Evolutionary conservation across 2,888 invertebrate species (phyloP), one percentile per base, ranked within the genome.

Genomic region (Drosophila suboccidentalis): DNA sequence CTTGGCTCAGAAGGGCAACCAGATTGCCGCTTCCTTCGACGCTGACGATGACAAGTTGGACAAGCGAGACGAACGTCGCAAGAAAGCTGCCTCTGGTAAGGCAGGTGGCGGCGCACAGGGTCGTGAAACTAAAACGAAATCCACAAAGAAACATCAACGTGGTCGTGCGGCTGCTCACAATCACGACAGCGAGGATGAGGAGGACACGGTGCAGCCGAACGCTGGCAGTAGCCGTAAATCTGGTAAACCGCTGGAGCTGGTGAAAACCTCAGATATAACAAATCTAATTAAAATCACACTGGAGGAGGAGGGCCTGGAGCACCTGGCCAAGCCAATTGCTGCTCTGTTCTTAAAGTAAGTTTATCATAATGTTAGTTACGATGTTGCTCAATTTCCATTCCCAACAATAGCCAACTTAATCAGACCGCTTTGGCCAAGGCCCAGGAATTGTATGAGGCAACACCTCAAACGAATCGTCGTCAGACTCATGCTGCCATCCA

Each of bases 51-150:
- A 91, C 41, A 91, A 92, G 38, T 93, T 94, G 43, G 97, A 97
- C 84, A 95, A 96, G 87, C 95, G 97, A 71, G 98, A 98, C 61
- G 98, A 98, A 86, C 94, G 98, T 11, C 94, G 97, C 66, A 97
- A 97, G 90, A 98, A 97, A 91, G 98, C 98, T 2, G 93, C 96
- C 5, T 95, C 95, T 29, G 97, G 97, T 1, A 98, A 98, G 94
- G 95, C 95, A 53, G 98, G 98, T 13, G 98, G 98, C 15, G 98
- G 98, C 1, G 95, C 96, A 11, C 98, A 98, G 92, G 98, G 98
- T 0, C 94, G 98, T 41, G 98, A 99, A 94, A 98, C 98, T 0
- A 98, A 98, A 94, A 98, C 97, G 0, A 98, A 97, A 91, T 96
- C 98, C 2, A 96, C 96, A 0, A 98, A 98, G 90, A 98, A 98